phyloP scores from a whole-genome alignment of 2,113 vertebrate species.

The Xyliphius kryptos region DNA sequence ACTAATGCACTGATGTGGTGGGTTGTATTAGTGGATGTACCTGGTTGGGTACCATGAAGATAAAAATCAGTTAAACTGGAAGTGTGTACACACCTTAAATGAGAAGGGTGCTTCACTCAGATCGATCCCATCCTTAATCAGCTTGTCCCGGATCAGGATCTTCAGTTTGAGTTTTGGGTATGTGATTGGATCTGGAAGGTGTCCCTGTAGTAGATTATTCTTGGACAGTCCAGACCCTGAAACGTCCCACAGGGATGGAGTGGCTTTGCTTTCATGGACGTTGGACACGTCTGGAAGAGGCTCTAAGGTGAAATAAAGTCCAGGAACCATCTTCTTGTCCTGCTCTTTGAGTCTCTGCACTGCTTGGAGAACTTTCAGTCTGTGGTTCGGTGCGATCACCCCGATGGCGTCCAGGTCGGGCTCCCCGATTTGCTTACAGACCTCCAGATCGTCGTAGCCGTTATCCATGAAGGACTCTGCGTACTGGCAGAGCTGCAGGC shows the following conservation, averaged over 20 bases:
- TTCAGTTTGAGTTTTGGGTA: slow-evolving; percentile 89
- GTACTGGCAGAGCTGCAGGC: slow-evolving; percentile 84
- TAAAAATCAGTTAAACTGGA: neutral
- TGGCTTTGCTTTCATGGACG: slow-evolving; percentile 42
- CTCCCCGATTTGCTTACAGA: slow-evolving; percentile 93
- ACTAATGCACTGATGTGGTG: too few relatives aligned
- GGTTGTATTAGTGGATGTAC: too few relatives aligned
- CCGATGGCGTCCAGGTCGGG: slow-evolving; percentile 95
- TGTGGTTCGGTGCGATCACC: slow-evolving; percentile 75
- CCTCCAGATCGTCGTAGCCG: slow-evolving; percentile 96
- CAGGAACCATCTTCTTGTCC: slow-evolving; percentile 63
- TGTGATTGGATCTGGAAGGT: slow-evolving; percentile 64
- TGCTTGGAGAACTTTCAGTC: slow-evolving; percentile 77
- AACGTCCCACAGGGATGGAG: slow-evolving; percentile 13
- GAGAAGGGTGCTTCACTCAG: slow-evolving; percentile 83
- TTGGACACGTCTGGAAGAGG: slow-evolving; percentile 55
- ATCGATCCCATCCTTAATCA: slow-evolving; percentile 84
- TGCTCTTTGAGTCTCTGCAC: slow-evolving; percentile 75
- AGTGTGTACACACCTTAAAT: slow-evolving; percentile 75
- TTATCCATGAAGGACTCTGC: too few relatives aligned
- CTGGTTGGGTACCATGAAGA: too few relatives aligned
- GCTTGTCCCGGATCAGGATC: slow-evolving; percentile 91
- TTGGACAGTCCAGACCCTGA: slow-evolving; percentile 50
- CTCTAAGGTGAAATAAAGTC: slow-evolving; percentile 91
- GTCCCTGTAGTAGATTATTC: slow-evolving; percentile 51